phyloP scores from a whole-genome alignment of 2,113 vertebrate species.

The Ptyas mucosa region DNA sequence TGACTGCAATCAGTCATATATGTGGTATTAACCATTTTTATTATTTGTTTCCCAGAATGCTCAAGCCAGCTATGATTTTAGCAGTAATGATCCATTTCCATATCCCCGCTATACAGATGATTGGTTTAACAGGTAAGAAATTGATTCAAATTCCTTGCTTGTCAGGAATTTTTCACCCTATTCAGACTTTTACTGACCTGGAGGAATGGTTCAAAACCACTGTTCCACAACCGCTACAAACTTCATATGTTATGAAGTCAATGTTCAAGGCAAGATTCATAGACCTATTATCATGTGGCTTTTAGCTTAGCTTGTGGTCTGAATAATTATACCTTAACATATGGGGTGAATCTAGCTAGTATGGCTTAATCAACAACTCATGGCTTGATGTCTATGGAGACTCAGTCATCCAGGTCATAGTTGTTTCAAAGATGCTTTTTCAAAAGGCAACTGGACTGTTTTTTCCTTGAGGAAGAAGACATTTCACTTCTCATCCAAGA shows the following conservation, averaged over 20 bases:
- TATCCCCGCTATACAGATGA: conserved; percentile 98
- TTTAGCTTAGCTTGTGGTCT: background rate
- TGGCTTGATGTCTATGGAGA: background rate
- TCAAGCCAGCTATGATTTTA: conserved; percentile 98
- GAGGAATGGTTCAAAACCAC: background rate
- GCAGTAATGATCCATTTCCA: conserved; percentile 95
- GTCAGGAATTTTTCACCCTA: conserved; percentile 14
- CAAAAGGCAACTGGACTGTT: background rate
- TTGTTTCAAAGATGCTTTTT: background rate
- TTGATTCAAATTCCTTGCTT: background rate
- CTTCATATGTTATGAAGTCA: background rate
- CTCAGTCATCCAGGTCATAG: background rate
- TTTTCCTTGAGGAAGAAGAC: background rate
- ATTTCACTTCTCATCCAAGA: background rate
- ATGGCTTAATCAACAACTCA: background rate
- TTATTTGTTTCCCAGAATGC: conserved; percentile 86
- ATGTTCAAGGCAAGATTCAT: background rate
- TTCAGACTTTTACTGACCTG: background rate
- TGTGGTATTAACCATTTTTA: conserved; percentile 20
- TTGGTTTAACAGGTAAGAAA: conserved; percentile 98
- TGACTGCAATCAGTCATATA: background rate
- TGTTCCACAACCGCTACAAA: background rate
- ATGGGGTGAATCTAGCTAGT: background rate
- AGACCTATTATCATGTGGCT: background rate
- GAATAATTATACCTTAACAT: background rate